A percentile compares a stretch with the other conserved stretches of the same genome.
phyloP scores from a whole-genome alignment of 1,140 invertebrate genomes.

The Alviniconcha marisindica region DNA sequence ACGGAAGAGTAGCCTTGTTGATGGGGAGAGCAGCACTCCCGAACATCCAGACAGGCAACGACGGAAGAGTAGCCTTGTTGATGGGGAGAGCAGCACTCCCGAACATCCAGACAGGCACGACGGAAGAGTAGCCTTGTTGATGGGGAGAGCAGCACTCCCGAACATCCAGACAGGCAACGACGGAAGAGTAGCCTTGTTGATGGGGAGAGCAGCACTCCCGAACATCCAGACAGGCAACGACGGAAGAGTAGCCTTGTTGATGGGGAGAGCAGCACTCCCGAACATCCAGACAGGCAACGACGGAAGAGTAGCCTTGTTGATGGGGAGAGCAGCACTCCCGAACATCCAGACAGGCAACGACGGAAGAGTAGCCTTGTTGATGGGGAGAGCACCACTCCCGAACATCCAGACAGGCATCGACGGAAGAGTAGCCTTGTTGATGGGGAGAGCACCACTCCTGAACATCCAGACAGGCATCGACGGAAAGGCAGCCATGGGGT shows the following conservation, averaged over 20 bases:
- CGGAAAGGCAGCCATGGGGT: neutral
- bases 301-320: neutral
- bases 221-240: neutral
- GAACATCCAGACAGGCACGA: neutral
- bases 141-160: neutral
- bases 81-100: neutral
- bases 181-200: neutral
- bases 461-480: neutral
- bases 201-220: neutral
- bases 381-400: neutral
- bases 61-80: neutral
- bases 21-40: neutral
- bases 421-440: neutral
- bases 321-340: neutral
- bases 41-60: neutral
- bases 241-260: neutral
- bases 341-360: constrained; percentile 19
- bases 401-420: constrained; percentile 15
- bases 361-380: neutral
- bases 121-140: neutral
- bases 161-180: neutral
- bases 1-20: neutral
- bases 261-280: neutral
- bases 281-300: neutral
- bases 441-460: neutral